These are phyloP conservation scores for Poeciliopsis paucimaculata DNA, from an alignment of 2,797 vertebrate species.

Conservation along the genomic window DNA sequence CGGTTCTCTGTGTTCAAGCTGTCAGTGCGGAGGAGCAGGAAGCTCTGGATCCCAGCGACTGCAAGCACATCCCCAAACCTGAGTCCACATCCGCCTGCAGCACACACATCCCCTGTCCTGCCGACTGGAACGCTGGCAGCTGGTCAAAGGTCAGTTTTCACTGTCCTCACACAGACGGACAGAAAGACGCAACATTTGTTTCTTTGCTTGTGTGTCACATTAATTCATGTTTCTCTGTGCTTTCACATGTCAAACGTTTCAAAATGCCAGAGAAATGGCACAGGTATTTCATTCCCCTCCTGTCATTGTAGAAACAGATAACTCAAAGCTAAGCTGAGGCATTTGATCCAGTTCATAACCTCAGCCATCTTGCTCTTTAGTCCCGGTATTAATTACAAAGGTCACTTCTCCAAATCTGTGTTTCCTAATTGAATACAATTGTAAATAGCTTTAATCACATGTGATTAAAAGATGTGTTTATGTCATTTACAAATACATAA, in stretches of 20 bases:
- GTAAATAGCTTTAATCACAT: background rate
- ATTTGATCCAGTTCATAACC: too few species aligned
- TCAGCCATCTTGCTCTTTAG: background rate
- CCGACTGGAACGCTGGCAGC: conserved; percentile 85
- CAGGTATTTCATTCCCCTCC: background rate
- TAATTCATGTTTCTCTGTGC: too few species aligned
- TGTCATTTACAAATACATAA: too few species aligned
- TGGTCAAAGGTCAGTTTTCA: conserved; percentile 90
- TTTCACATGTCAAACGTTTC: background rate
- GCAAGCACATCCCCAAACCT: conserved; percentile 84
- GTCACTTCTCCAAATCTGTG: background rate
- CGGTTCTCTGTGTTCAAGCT: conserved; percentile 89
- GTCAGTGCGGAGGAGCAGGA: conserved; percentile 87
- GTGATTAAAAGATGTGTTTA: background rate
- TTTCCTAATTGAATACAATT: background rate
- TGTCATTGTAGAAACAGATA: background rate
- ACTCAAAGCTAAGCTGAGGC: background rate
- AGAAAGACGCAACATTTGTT: background rate
- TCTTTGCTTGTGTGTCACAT: background rate
- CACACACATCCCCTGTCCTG: conserved; percentile 83
- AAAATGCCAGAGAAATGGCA: background rate
- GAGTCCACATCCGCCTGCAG: conserved; percentile 80
- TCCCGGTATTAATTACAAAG: background rate
- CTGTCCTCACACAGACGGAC: conserved; percentile 4
- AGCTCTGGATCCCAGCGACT: conserved; percentile 80